Evolutionary conservation across 2,888 invertebrate species (phyloP).

Genomic region (Polymixis flavicincta): DNA sequence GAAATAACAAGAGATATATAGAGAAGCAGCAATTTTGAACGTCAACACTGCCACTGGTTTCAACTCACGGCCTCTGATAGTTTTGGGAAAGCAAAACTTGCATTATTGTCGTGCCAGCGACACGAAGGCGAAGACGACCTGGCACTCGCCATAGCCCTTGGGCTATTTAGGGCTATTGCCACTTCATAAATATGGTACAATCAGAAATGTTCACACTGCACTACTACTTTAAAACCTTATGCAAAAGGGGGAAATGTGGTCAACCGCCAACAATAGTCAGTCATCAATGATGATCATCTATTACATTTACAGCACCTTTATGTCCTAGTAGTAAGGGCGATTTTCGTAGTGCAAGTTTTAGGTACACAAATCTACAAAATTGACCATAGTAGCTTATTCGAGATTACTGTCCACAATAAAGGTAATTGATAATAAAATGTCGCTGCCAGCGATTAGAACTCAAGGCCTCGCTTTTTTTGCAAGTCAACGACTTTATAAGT

Average conservation of each 20-base stretch:
- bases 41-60: not conserved
- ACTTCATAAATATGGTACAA: not conserved
- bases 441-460: not conserved
- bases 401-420: not conserved
- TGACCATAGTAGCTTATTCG: not conserved
- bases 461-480: not conserved
- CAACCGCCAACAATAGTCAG: not conserved
- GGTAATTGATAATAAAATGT: not conserved
- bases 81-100: not conserved
- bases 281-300: not conserved
- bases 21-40: not conserved
- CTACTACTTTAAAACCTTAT: not conserved
- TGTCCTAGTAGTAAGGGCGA: not conserved
- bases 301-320: not conserved
- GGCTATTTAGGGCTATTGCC: not conserved
- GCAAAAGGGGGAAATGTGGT: not conserved
- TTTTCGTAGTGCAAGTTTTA: not conserved
- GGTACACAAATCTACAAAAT: not conserved
- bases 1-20: constrained; percentile 21
- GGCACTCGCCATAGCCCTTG: not conserved
- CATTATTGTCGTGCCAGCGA: not conserved
- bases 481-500: constrained; percentile 6
- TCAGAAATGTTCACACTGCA: not conserved
- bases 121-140: not conserved
- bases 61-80: not conserved